Evolutionary conservation across 2,113 vertebrate genomes (phyloP), one percentile per base, ranked within the genome.

Genomic region (Megaceryle maxima): DNA sequence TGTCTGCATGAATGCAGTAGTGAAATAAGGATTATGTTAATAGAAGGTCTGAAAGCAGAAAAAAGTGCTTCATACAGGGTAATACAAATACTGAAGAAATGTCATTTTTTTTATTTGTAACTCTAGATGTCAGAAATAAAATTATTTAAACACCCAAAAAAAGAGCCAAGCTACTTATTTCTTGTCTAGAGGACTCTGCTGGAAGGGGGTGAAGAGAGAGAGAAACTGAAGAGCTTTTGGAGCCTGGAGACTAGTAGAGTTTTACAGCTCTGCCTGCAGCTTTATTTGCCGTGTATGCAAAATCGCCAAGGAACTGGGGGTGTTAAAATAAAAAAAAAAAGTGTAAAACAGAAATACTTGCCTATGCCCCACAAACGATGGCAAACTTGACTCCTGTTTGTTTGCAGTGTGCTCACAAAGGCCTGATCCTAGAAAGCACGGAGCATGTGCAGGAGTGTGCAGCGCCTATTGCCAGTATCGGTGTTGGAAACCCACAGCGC

Each of bases 351-450:
- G 50, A 69, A 86, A 7, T 9, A 7, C n/a, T 62, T 51, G 35
- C 15, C 37, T 62, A 0, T 53, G 43, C 16, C 59, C 16, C 53
- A 25, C 16, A 55, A 72, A 25, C 0, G 3, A 33, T 13, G n/a
- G 37, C 37, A 53, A 8, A 28, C 46, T 17, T 39, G 50, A 4
- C 19, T 43, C 44, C 43, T 74, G 17, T 51, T 16, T 62, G 46
- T 43, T 51, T 81, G 87, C 46, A 37, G 26, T 15, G 59, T 66
- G 69, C 35, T 79, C 3, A 1, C 62, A n/a, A 37, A 43, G 79
- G 2, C 3, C 22, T 15, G 63, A 20, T 19, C 56, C 44, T 73
- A 33, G 41, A 9, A 33, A 76, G 57, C 12, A 7, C 0, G 1
- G 28, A 43, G 68, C 2, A 1, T 31, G 24, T 11, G 33, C 3